Conservation (phyloP, 53 echinoderm and acorn worm genomes). For the Mesocentrotus franciscanus region DNA sequence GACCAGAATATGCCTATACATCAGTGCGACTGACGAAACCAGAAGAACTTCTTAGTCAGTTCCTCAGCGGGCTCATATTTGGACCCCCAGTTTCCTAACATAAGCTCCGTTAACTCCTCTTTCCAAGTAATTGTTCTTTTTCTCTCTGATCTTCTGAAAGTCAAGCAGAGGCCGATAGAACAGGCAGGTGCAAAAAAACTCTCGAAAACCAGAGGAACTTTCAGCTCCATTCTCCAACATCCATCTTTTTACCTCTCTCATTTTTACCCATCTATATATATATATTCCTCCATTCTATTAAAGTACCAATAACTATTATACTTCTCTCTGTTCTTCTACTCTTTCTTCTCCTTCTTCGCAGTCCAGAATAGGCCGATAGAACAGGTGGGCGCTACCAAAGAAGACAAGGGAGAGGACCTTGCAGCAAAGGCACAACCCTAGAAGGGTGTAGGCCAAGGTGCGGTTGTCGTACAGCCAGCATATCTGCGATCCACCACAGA, state of each 20-base stretch:
- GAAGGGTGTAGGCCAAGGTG: conserved; percentile 61
- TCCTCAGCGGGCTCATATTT: no score
- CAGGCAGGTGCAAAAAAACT: no score
- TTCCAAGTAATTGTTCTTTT: no score
- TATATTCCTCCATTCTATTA: background rate
- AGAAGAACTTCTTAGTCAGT: no score
- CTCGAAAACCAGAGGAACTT: no score
- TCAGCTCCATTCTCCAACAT: no score
- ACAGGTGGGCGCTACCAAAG: conserved; percentile 62
- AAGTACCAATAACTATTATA: background rate
- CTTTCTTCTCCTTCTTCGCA: background rate
- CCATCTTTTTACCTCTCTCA: background rate
- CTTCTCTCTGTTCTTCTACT: conserved; percentile 33
- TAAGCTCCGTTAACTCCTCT: no score
- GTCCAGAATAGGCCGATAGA: conserved; percentile 60
- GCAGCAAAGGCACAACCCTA: conserved; percentile 52
- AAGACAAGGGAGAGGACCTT: conserved; percentile 61
- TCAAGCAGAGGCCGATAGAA: no score
- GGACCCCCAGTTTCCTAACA: no score
- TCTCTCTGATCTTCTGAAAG: no score
- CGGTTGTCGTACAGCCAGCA: conserved; percentile 93
- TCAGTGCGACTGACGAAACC: no score
- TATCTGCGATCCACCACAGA: conserved; percentile 74
- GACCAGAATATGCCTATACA: no score
- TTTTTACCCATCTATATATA: background rate